These are phyloP conservation scores for Icerya purchasi DNA, from an alignment of 2,888 invertebrate species.

Conservation along the genomic window DNA sequence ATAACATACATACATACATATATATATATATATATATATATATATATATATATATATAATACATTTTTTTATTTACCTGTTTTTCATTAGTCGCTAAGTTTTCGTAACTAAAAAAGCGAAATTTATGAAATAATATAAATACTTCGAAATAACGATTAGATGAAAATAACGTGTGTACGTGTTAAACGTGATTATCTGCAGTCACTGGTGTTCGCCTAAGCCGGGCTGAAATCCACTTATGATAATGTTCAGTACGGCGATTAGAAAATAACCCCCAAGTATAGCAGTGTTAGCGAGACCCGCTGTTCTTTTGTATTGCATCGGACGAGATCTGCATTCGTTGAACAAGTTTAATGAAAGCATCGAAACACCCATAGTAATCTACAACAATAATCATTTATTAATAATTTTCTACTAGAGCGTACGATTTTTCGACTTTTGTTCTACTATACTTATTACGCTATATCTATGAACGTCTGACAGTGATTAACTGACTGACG, in stretches of 20 bases:
- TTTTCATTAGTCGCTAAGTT: too few relatives aligned
- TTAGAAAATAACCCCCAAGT: slow-evolving; percentile 44
- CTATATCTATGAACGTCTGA: too few relatives aligned
- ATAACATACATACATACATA: neutral
- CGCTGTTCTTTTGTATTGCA: slow-evolving; percentile 44
- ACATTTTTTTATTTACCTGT: neutral
- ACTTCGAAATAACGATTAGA: too few relatives aligned
- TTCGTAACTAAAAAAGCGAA: too few relatives aligned
- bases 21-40: neutral
- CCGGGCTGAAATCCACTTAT: slow-evolving; percentile 61
- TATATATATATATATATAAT: neutral
- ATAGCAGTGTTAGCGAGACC: slow-evolving; percentile 46
- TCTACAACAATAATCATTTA: slow-evolving; percentile 31
- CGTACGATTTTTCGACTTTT: too few relatives aligned
- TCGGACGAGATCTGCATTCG: slow-evolving; percentile 52
- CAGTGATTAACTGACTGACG: too few relatives aligned
- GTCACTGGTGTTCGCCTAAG: slow-evolving; percentile 13
- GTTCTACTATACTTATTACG: too few relatives aligned
- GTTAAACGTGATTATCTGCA: too few relatives aligned
- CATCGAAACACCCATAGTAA: slow-evolving; percentile 49
- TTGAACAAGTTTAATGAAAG: slow-evolving; percentile 49
- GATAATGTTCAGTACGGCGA: slow-evolving; percentile 51
- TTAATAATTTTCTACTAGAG: too few relatives aligned
- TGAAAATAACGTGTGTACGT: too few relatives aligned
- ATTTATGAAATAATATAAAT: too few relatives aligned